phyloP scores from a whole-genome alignment of 2,888 invertebrate genomes.

The Eupeodes latifasciatus region DNA sequence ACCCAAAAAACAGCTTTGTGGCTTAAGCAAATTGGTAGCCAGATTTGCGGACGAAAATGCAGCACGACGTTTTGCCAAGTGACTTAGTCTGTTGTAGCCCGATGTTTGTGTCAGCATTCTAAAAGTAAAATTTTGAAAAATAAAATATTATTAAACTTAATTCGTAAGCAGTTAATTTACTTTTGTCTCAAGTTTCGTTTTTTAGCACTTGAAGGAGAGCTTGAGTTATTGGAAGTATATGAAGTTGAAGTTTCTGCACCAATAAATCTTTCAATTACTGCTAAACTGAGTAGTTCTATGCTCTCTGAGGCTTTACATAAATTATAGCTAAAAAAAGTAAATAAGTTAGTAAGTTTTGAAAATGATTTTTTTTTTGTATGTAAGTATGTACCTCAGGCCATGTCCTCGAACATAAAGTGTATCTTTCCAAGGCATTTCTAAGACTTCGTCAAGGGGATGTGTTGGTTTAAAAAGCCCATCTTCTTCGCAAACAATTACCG shows the following conservation, averaged over 20 bases:
- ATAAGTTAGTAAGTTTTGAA: background rate
- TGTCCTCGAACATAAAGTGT: conserved; percentile 87
- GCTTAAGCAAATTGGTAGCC: conserved; percentile 84
- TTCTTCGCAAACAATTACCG: conserved; percentile 46
- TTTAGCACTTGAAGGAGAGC: conserved; percentile 87
- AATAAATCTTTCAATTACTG: conserved; percentile 89
- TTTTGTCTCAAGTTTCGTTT: conserved; percentile 87
- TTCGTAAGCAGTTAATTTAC: conserved; percentile 81
- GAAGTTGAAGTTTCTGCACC: conserved; percentile 90
- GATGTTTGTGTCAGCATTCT: conserved; percentile 87
- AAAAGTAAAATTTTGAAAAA: background rate
- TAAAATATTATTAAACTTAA: conserved; percentile 38
- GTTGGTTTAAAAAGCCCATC: conserved; percentile 80
- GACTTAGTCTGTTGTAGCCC: conserved; percentile 89
- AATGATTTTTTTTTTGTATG: background rate
- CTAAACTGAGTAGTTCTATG: conserved; percentile 88
- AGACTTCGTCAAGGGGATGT: conserved; percentile 80
- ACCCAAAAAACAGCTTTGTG: conserved; percentile 77
- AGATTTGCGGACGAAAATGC: conserved; percentile 90
- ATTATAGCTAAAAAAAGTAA: conserved; percentile 87
- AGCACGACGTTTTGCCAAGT: conserved; percentile 90
- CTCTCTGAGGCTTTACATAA: conserved; percentile 89
- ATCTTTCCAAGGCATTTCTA: conserved; percentile 86
- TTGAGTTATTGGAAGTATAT: conserved; percentile 85
- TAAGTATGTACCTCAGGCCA: conserved; percentile 88